Conservation (phyloP, 1,140 invertebrate species). For the Limonius californicus region DNA sequence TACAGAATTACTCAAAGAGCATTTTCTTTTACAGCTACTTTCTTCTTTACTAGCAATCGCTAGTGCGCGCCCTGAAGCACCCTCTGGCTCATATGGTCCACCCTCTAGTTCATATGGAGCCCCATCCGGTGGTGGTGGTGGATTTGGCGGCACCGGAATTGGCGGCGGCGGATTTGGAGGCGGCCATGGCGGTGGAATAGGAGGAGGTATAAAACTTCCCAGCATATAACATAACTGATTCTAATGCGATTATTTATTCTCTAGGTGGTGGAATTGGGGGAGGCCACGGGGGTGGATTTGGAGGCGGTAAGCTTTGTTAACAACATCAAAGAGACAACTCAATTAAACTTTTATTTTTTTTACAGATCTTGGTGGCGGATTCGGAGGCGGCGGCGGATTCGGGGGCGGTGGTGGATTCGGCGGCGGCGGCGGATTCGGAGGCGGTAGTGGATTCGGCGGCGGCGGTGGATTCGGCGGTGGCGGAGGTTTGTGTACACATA, state of each 20-base stretch:
- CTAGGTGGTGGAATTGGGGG: constrained; percentile 4
- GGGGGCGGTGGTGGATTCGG: constrained; percentile 26
- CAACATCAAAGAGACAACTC: too few species aligned
- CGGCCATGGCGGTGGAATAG: constrained; percentile 17
- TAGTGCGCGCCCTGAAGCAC: constrained; percentile 46
- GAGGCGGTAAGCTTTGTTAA: too few species aligned
- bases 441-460: constrained; percentile 26
- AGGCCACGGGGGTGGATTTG: constrained; percentile 13
- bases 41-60: constrained; percentile 44
- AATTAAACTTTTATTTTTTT: too few species aligned
- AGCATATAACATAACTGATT: not conserved
- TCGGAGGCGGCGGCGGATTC: constrained; percentile 20
- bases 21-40: constrained; percentile 40
- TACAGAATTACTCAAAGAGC: too few species aligned
- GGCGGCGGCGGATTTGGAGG: constrained; percentile 19
- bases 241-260: too few species aligned
- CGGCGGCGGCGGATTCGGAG: constrained; percentile 29
- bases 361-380: too few species aligned
- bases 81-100: constrained; percentile 46
- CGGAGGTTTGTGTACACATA: too few species aligned
- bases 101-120: constrained; percentile 47
- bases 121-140: constrained; percentile 43
- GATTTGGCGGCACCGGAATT: constrained; percentile 22
- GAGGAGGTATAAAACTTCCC: constrained; percentile 18
- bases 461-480: constrained; percentile 27